These are phyloP conservation scores for Rhinogobio ventralis DNA, from an alignment of 2,797 vertebrate species.

Conservation along the genomic window DNA sequence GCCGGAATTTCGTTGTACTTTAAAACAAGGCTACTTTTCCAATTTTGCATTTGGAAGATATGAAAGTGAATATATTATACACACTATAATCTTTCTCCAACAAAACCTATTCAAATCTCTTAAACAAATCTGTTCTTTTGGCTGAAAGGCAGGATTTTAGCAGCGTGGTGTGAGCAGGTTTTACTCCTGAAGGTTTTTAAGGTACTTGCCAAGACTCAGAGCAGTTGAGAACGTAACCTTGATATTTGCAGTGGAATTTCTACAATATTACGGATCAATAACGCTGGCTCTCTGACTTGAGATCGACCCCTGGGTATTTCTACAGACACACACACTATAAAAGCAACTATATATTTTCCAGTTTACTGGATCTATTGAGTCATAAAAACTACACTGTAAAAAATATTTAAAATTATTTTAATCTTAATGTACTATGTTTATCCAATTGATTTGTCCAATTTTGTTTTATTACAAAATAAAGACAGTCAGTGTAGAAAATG, in stretches of 20 bases:
- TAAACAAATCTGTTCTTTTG: not conserved
- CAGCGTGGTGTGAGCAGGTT: not conserved
- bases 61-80: conserved; percentile 10
- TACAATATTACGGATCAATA: not conserved
- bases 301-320: not conserved
- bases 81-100: not conserved
- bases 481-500: too few relatives aligned
- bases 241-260: not conserved
- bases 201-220: conserved; percentile 16
- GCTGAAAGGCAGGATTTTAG: conserved; percentile 2
- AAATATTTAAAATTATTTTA: too few relatives aligned
- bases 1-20: not conserved
- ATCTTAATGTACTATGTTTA: too few relatives aligned
- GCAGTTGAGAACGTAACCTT: not conserved
- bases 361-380: not conserved
- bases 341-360: not conserved
- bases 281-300: not conserved
- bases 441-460: too few relatives aligned
- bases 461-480: too few relatives aligned
- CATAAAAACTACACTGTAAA: not conserved
- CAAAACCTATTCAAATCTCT: not conserved
- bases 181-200: not conserved
- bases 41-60: not conserved
- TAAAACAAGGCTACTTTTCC: not conserved
- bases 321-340: not conserved